These are phyloP conservation scores for Drosophila equinoxialis DNA, from an alignment of 1,140 invertebrate species.

Conservation along the genomic window DNA sequence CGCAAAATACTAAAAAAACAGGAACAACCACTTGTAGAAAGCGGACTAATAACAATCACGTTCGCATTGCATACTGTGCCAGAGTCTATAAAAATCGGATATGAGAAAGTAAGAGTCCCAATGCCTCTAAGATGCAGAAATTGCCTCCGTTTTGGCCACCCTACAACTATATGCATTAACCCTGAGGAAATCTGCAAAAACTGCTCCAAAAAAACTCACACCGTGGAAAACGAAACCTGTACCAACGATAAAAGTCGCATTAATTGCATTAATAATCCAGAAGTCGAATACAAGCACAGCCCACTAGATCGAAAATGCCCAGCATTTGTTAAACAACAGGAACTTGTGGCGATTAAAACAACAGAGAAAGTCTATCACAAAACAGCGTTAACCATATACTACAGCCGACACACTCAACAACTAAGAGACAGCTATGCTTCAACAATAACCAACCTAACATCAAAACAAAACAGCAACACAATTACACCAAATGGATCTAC, in stretches of 20 bases:
- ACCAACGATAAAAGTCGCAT: too few relatives aligned
- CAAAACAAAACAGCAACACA: too few relatives aligned
- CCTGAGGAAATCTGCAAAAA: neutral
- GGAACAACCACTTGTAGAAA: neutral
- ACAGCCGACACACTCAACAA: neutral
- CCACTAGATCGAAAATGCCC: too few relatives aligned
- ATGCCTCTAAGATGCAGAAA: neutral
- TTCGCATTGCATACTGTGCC: neutral
- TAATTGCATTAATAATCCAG: too few relatives aligned
- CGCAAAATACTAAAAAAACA: too few relatives aligned
- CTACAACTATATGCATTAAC: neutral
- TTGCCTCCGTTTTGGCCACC: neutral
- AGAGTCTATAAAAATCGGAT: neutral
- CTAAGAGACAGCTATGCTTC: neutral
- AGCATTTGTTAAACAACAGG: too few relatives aligned
- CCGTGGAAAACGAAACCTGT: too few relatives aligned
- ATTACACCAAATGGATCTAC: too few relatives aligned
- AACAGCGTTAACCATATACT: too few relatives aligned
- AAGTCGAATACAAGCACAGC: too few relatives aligned
- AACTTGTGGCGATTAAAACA: too few relatives aligned
- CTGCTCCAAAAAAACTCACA: neutral
- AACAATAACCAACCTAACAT: neutral
- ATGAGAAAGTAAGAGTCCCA: slow-evolving; percentile 1
- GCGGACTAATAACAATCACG: neutral
- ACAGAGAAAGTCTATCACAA: too few relatives aligned